These are phyloP conservation scores for Apomyelois bistriatella DNA, from an alignment of 2,888 invertebrate genomes.

Conservation along the genomic window DNA sequence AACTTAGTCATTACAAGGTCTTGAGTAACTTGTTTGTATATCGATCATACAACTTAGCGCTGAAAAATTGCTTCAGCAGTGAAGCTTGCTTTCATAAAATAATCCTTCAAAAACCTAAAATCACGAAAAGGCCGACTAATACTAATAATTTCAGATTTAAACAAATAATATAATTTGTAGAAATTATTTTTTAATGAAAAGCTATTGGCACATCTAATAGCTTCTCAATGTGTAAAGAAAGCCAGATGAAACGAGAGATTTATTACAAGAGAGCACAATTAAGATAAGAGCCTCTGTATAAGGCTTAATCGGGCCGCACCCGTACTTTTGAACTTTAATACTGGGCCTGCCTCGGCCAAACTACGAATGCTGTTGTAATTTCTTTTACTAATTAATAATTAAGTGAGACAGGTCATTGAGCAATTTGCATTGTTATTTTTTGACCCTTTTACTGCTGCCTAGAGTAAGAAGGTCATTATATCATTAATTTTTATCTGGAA, in stretches of 20 bases:
- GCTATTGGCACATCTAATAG: conserved; percentile 15
- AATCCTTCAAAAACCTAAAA: too few species aligned
- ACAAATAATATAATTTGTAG: too few species aligned
- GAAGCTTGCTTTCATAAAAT: too few species aligned
- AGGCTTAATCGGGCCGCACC: conserved; percentile 38
- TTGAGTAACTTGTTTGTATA: too few species aligned
- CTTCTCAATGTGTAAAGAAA: conserved; percentile 25
- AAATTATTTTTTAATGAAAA: too few species aligned
- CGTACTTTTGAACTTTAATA: conserved; percentile 27
- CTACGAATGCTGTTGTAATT: background rate
- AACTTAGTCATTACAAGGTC: too few species aligned
- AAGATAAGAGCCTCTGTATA: conserved; percentile 41
- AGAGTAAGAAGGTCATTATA: background rate
- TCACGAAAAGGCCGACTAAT: too few species aligned
- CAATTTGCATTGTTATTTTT: background rate
- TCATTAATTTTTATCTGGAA: background rate
- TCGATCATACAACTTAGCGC: too few species aligned
- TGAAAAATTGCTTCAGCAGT: too few species aligned
- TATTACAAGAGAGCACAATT: conserved; percentile 42
- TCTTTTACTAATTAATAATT: conserved; percentile 11
- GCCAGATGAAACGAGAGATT: conserved; percentile 35
- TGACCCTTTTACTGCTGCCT: background rate
- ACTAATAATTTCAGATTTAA: too few species aligned
- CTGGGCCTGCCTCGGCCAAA: background rate
- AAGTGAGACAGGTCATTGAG: background rate